These are phyloP conservation scores for Pterophyllum scalare DNA, from an alignment of 2,113 vertebrate genomes.

Conservation along the genomic window DNA sequence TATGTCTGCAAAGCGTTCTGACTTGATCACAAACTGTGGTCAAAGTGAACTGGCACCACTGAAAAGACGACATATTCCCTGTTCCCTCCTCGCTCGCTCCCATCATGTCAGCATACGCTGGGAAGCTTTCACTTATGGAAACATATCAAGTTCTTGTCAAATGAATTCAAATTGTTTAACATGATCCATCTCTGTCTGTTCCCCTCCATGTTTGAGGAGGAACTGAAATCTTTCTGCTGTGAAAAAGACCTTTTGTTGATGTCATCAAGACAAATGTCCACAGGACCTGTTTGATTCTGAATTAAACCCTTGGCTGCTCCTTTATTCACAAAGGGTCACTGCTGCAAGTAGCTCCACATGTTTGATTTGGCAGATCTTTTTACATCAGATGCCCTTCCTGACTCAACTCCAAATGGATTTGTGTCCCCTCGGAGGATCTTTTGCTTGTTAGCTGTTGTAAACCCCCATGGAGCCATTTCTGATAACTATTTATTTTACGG, in stretches of 20 bases:
- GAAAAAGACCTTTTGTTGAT: not conserved
- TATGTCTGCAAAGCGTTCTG: too few species aligned
- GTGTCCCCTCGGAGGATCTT: too few species aligned
- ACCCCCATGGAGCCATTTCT: too few species aligned
- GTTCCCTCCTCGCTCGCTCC: not conserved
- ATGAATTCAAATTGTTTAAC: not conserved
- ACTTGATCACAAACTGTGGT: too few species aligned
- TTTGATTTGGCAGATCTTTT: too few species aligned
- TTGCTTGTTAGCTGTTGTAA: too few species aligned
- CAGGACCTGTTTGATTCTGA: not conserved
- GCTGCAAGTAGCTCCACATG: too few species aligned
- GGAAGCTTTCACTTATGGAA: not conserved
- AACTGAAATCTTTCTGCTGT: not conserved
- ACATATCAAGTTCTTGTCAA: not conserved
- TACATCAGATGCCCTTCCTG: too few species aligned
- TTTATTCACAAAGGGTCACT: too few species aligned
- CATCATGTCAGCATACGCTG: not conserved
- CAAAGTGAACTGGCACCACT: not conserved
- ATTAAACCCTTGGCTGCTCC: not conserved
- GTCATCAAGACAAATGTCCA: not conserved
- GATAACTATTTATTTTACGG: not conserved
- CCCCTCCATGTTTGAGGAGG: not conserved
- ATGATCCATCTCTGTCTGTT: not conserved
- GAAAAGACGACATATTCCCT: not conserved
- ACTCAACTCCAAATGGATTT: too few species aligned